Percentiles rank a stretch among this genome's conserved stretches.
Evolutionary conservation across 1,140 invertebrate species (phyloP).

Genomic region (Bombus soroeensis): DNA sequence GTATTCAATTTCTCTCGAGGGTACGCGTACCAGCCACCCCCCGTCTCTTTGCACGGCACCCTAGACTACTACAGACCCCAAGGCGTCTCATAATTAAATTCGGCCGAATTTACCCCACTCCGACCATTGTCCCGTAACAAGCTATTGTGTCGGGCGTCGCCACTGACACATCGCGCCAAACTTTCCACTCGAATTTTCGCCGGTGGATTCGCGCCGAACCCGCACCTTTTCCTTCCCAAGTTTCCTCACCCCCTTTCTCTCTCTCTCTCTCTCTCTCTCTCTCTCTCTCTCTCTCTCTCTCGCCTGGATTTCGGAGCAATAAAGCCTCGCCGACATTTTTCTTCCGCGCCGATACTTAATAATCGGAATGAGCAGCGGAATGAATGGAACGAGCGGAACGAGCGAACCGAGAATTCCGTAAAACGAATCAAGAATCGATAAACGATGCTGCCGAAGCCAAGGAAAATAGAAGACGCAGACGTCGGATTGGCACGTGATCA

Average conservation of each 20-base stretch:
- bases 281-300: too few relatives aligned
- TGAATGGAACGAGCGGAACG: constrained; percentile 19
- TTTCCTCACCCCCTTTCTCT: not conserved
- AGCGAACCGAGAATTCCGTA: constrained; percentile 29
- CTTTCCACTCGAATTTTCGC: constrained; percentile 71
- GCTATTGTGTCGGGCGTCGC: constrained; percentile 79
- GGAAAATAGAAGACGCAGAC: constrained; percentile 40
- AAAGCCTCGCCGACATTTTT: not conserved
- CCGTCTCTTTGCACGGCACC: constrained; percentile 39
- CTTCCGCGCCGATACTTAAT: constrained; percentile 28
- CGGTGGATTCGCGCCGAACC: not conserved
- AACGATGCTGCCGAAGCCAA: constrained; percentile 30
- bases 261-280: not conserved
- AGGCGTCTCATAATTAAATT: constrained; percentile 83
- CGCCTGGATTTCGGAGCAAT: too few relatives aligned
- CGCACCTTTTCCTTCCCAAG: not conserved
- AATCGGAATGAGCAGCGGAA: constrained; percentile 19
- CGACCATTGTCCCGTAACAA: constrained; percentile 82
- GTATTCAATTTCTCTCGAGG: constrained; percentile 81
- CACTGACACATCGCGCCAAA: constrained; percentile 73
- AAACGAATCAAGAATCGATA: constrained; percentile 58
- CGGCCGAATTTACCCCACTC: constrained; percentile 80
- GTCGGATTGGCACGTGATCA: constrained; percentile 42
- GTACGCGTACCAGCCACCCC: constrained; percentile 55
- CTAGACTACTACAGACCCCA: constrained; percentile 73